A percentile compares a stretch with the other conserved stretches of the same genome.
Conservation (phyloP, 2,113 vertebrate genomes). For the Tor tambroides region DNA sequence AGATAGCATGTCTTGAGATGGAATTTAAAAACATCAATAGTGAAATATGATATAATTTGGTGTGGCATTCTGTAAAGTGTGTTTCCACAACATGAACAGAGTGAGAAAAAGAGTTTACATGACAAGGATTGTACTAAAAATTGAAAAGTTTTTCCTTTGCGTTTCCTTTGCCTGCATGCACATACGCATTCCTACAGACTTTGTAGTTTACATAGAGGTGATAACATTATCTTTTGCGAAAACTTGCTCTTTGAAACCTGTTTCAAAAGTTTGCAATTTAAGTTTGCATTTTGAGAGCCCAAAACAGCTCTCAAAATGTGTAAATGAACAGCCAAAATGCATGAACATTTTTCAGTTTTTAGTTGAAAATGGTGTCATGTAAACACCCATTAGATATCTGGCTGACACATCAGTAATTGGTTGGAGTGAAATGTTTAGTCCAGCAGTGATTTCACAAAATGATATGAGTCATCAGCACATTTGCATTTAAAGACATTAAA, state of each 20-base stretch:
- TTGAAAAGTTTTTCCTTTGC: too few relatives aligned
- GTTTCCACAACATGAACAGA: background rate
- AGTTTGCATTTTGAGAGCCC: too few relatives aligned
- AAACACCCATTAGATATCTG: background rate
- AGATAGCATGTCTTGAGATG: background rate
- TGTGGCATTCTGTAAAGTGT: background rate
- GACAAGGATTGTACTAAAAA: background rate
- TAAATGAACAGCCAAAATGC: background rate
- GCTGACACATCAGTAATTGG: background rate
- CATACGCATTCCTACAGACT: background rate
- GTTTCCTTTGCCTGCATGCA: background rate
- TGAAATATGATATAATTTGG: background rate
- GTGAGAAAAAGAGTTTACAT: background rate
- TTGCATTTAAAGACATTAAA: conserved; percentile 13
- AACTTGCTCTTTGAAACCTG: too few relatives aligned
- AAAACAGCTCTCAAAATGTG: background rate
- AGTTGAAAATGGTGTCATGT: background rate
- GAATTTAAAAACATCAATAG: background rate
- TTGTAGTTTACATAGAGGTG: too few relatives aligned
- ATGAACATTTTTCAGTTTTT: background rate
- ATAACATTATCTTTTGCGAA: too few relatives aligned
- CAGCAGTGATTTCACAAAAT: background rate
- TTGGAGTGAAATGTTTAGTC: background rate
- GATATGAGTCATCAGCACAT: background rate
- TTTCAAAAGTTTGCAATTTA: too few relatives aligned